Percentiles rank a stretch among this genome's conserved stretches.
Conservation (phyloP, 2,797 vertebrate genomes). For the Intellagama lesueurii region DNA sequence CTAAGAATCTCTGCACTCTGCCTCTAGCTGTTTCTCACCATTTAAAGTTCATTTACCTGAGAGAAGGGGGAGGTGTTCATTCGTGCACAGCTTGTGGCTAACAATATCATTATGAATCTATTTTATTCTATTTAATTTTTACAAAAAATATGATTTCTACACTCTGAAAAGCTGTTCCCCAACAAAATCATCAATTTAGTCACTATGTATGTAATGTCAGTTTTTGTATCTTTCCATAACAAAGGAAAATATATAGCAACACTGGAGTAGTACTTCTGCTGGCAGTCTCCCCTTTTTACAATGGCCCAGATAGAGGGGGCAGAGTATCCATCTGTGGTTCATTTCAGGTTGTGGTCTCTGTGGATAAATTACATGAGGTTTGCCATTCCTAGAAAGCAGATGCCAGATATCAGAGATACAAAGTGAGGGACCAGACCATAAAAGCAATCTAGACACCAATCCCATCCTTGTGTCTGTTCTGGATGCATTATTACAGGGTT, state of each 20-base stretch:
- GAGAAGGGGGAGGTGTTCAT: not conserved
- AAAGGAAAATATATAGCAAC: not conserved
- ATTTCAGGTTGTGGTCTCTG: not conserved
- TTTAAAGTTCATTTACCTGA: conserved; percentile 14
- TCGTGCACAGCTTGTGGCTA: conserved; percentile 21
- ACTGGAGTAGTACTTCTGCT: not conserved
- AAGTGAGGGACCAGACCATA: not conserved
- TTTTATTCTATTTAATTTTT: conserved; percentile 18
- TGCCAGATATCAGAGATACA: not conserved
- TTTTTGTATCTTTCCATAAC: not conserved
- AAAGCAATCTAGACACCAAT: not conserved
- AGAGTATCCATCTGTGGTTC: too few species aligned
- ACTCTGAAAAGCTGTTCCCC: conserved; percentile 14
- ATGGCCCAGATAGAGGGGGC: not conserved
- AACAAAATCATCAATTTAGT: not conserved
- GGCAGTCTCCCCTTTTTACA: not conserved
- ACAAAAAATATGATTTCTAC: conserved; percentile 1
- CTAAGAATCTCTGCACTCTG: conserved; percentile 19
- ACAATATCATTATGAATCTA: conserved; percentile 1
- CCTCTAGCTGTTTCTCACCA: conserved; percentile 25
- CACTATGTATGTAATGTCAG: not conserved
- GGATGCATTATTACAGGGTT: not conserved
- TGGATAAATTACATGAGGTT: not conserved
- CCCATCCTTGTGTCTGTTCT: not conserved
- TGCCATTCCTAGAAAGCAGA: not conserved